Conservation (phyloP, 2,797 vertebrate species). For the Myripristis jacobus region DNA sequence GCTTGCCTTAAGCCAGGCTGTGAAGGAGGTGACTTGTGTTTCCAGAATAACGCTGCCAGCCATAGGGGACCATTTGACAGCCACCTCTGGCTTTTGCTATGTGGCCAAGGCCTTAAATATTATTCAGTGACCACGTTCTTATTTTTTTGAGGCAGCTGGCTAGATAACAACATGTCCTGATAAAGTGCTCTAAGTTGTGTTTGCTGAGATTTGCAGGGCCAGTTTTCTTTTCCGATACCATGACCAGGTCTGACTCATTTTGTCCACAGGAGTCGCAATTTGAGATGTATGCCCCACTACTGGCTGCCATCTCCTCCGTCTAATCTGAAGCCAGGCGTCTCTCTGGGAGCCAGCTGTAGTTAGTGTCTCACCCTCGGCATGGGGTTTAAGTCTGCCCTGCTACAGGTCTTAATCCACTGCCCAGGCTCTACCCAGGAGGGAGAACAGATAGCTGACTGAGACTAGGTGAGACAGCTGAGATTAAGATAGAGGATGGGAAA, state of each 20-base stretch:
- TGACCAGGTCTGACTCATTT: conserved; percentile 39
- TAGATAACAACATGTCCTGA: conserved; percentile 34
- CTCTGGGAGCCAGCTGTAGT: conserved; percentile 64
- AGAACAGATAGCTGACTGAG: conserved; percentile 77
- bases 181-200: conserved; percentile 24
- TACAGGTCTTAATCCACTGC: conserved; percentile 73
- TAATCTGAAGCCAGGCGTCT: conserved; percentile 75
- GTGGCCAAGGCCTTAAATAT: conserved; percentile 55
- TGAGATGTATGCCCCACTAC: conserved; percentile 44
- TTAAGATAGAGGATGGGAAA: conserved; percentile 65
- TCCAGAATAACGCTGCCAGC: conserved; percentile 17
- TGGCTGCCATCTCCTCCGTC: conserved; percentile 46
- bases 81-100: conserved; percentile 28
- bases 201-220: neutral
- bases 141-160: conserved; percentile 36
- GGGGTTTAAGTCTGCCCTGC: conserved; percentile 69
- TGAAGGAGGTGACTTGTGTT: conserved; percentile 58
- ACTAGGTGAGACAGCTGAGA: conserved; percentile 67
- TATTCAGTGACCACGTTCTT: conserved; percentile 36
- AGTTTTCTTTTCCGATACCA: conserved; percentile 12
- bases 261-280: conserved; percentile 45
- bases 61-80: conserved; percentile 42
- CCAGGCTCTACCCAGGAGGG: conserved; percentile 77
- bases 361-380: conserved; percentile 71
- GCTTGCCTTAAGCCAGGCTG: neutral